Conservation (phyloP, 2,888 invertebrate genomes). For the Periphyllus acericola region DNA sequence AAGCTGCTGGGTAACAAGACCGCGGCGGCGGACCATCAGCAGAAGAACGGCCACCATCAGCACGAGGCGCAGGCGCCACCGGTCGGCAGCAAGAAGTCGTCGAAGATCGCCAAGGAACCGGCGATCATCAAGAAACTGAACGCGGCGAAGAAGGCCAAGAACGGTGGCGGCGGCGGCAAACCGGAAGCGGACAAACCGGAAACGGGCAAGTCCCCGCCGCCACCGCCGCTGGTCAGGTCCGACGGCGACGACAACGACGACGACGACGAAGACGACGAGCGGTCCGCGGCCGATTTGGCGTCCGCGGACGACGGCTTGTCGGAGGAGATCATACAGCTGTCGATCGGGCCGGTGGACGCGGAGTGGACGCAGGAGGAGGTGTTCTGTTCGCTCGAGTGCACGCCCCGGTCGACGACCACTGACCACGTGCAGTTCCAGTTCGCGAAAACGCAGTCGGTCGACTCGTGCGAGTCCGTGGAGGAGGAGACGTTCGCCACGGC, state of each 20-base stretch:
- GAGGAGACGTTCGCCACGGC: slow-evolving; percentile 46
- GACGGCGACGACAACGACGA: background rate
- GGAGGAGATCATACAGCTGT: too few species aligned
- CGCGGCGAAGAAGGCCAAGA: slow-evolving; percentile 35
- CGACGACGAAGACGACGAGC: background rate
- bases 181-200: background rate
- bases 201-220: too few species aligned
- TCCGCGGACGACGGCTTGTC: background rate
- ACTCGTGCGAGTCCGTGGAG: slow-evolving; percentile 48
- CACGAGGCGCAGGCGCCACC: background rate
- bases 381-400: slow-evolving; percentile 54
- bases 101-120: slow-evolving; percentile 48
- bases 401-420: slow-evolving; percentile 20
- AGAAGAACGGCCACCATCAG: background rate
- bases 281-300: too few species aligned
- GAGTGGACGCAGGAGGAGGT: slow-evolving; percentile 31
- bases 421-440: slow-evolving; percentile 31
- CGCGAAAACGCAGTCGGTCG: slow-evolving; percentile 37
- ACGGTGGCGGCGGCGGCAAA: background rate
- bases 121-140: slow-evolving; percentile 54
- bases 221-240: too few species aligned
- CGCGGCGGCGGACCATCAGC: background rate
- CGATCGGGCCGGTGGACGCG: background rate
- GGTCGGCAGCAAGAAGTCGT: slow-evolving; percentile 45
- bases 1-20: background rate